A percentile compares a stretch with the other conserved stretches of the same genome.
These are phyloP conservation scores for Dicranocentrus wangi DNA, from an alignment of 2,888 invertebrate genomes.

Conservation along the genomic window DNA sequence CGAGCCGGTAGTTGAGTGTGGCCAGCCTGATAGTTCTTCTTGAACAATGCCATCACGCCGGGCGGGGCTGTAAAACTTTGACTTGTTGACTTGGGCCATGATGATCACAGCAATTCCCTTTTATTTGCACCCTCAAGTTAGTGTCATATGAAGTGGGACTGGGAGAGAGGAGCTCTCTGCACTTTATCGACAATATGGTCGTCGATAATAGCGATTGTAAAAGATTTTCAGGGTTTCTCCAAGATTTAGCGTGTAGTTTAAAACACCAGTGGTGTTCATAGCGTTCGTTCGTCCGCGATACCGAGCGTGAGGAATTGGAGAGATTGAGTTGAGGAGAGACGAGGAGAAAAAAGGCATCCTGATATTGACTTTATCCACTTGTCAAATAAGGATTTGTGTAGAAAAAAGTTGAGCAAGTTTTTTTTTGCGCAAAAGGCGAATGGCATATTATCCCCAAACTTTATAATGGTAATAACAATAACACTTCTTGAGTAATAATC, in stretches of 20 bases:
- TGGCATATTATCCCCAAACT: background rate
- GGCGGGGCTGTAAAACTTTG: too few relatives aligned
- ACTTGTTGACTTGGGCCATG: too few relatives aligned
- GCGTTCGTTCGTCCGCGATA: slow-evolving; percentile 1
- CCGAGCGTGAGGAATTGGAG: slow-evolving; percentile 2
- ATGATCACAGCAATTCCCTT: too few relatives aligned
- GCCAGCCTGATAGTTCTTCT: too few relatives aligned
- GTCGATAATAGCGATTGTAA: slow-evolving; percentile 32
- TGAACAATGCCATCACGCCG: too few relatives aligned
- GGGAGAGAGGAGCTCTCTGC: background rate
- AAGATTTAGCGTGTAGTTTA: background rate
- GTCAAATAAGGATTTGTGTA: slow-evolving; percentile 38
- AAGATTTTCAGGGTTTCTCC: background rate
- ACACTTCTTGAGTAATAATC: slow-evolving; percentile 33
- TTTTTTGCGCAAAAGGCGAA: background rate
- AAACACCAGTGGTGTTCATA: background rate
- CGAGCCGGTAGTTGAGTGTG: background rate
- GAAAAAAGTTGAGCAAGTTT: background rate
- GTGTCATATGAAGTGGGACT: background rate
- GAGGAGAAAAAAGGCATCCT: slow-evolving; percentile 6
- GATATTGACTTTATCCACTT: slow-evolving; percentile 12
- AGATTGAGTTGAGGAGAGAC: slow-evolving; percentile 1
- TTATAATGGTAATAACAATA: slow-evolving; percentile 42
- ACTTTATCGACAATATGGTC: slow-evolving; percentile 29
- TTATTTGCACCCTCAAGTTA: slow-evolving; percentile 18